A percentile compares a stretch with the other conserved stretches of the same genome.
These are phyloP conservation scores for Crocodylus rhombifer DNA, from an alignment of 2,797 vertebrate genomes.

Conservation along the genomic window DNA sequence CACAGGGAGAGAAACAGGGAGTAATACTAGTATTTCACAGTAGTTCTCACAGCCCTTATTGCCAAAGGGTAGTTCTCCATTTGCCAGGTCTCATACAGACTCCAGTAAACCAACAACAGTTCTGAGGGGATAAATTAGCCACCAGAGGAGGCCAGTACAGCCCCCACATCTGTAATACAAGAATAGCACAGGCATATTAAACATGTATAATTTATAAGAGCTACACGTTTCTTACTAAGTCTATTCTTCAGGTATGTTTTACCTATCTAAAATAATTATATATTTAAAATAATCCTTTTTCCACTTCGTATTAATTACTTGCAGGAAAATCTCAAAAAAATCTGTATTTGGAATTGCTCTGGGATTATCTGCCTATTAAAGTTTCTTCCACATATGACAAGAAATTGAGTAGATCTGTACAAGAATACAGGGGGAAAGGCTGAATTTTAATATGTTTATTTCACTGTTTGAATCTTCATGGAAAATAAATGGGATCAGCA, in stretches of 20 bases:
- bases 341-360: background rate
- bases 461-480: background rate
- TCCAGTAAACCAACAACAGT: background rate
- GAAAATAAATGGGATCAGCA: background rate
- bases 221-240: background rate
- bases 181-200: background rate
- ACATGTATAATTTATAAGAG: background rate
- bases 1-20: background rate
- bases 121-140: slow-evolving; percentile 16
- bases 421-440: background rate
- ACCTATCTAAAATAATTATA: background rate
- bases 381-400: slow-evolving; percentile 13
- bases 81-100: background rate
- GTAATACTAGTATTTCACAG: background rate
- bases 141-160: background rate
- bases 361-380: background rate
- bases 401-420: background rate
- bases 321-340: slow-evolving; percentile 18
- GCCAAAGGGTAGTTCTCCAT: background rate
- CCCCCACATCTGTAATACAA: background rate
- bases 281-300: background rate
- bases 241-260: background rate
- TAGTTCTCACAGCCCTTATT: background rate
- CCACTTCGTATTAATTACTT: background rate
- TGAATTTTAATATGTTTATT: background rate